A percentile compares a stretch with the other conserved stretches of the same genome.
Conservation (phyloP, 2,888 invertebrate species). For the Limnephilus lunatus region DNA sequence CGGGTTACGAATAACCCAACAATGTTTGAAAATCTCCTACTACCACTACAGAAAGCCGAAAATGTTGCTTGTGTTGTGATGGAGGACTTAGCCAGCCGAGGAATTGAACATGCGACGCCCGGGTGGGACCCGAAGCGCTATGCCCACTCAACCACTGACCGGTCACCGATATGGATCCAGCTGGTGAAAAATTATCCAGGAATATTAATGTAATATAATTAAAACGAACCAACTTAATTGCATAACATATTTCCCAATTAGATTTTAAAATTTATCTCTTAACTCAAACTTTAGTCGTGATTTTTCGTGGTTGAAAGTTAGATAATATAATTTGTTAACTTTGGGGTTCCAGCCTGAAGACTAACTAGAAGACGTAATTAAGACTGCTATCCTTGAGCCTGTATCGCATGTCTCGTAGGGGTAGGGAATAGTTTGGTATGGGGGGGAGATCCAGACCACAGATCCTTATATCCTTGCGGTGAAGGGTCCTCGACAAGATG, state of each 20-base stretch:
- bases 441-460: background rate
- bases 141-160: too few species aligned
- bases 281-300: background rate
- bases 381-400: background rate
- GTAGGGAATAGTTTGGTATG: background rate
- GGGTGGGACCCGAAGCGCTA: too few species aligned
- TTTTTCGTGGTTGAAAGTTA: background rate
- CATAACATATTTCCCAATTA: background rate
- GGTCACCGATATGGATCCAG: too few species aligned
- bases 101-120: too few species aligned
- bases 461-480: background rate
- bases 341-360: background rate
- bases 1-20: too few species aligned
- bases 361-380: background rate
- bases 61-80: too few species aligned
- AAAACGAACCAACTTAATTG: background rate
- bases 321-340: conserved; percentile 2
- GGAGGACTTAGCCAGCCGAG: too few species aligned
- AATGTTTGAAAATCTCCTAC: too few species aligned
- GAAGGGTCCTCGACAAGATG: background rate
- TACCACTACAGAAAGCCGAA: too few species aligned
- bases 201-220: background rate
- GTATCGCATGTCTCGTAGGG: background rate
- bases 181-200: background rate
- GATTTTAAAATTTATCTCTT: background rate